A percentile compares a stretch with the other conserved stretches of the same genome.
phyloP scores from a whole-genome alignment of 1,140 invertebrate genomes.

The Aphis craccivora region DNA sequence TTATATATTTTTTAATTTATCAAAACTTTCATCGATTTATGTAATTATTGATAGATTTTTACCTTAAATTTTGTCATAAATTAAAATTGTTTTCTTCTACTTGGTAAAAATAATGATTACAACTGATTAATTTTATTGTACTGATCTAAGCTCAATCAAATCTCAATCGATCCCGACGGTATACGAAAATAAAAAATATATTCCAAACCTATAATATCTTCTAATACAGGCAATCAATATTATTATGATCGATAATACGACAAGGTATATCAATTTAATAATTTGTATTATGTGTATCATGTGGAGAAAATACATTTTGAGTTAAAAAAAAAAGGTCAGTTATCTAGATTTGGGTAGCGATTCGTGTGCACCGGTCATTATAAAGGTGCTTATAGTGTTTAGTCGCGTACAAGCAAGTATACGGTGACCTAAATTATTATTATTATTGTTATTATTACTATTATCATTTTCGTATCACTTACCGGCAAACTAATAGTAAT shows the following conservation, averaged over 20 bases:
- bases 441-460: not conserved
- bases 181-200: no score
- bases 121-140: not conserved
- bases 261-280: not conserved
- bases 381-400: not conserved
- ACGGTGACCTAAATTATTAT: slow-evolving; percentile 8
- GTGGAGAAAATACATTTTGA: not conserved
- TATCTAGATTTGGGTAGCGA: not conserved
- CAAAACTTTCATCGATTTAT: no score
- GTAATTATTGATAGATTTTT: not conserved
- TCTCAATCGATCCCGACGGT: no score
- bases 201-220: no score
- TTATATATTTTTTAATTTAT: not conserved
- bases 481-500: not conserved
- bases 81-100: not conserved
- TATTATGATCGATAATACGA: not conserved
- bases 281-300: not conserved
- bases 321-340: not conserved
- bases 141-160: not conserved
- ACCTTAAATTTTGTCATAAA: not conserved
- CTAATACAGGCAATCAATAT: not conserved
- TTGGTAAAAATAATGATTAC: not conserved
- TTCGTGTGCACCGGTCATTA: not conserved
- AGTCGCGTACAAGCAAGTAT: not conserved
- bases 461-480: not conserved